A percentile compares a stretch with the other conserved stretches of the same genome.
Evolutionary conservation across 2,888 invertebrate species (phyloP).

Genomic region (Busseola fusca): DNA sequence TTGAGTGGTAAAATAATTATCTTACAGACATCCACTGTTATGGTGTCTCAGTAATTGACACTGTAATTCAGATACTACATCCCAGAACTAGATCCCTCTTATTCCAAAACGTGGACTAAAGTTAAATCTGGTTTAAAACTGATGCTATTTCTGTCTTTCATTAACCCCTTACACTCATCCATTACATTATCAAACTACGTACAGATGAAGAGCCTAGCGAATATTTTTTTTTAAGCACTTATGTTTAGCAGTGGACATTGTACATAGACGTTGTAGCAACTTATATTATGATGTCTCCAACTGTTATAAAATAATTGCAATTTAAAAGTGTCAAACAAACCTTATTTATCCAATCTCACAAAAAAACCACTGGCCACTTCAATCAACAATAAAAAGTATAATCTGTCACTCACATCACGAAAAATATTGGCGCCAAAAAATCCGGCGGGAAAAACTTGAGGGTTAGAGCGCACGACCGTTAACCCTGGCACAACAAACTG

Average conservation of each 20-base stretch:
- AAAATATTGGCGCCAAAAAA: slow-evolving; percentile 58
- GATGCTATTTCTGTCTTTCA: no score
- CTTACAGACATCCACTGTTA: no score
- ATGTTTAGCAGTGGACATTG: not conserved
- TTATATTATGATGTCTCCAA: not conserved
- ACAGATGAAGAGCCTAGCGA: not conserved
- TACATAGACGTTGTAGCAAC: no score
- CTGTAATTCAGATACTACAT: no score
- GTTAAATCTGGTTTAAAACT: no score
- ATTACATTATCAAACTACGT: not conserved
- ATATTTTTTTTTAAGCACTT: not conserved
- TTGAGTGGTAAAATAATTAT: no score
- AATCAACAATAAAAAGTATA: slow-evolving; percentile 17
- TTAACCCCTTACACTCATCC: not conserved
- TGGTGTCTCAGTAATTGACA: no score
- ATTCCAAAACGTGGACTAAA: no score
- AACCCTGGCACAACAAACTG: slow-evolving; percentile 76
- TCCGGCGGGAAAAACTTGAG: slow-evolving; percentile 65
- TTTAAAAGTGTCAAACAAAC: slow-evolving; percentile 38
- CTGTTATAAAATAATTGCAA: not conserved
- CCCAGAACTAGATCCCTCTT: no score
- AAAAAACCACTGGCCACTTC: slow-evolving; percentile 34
- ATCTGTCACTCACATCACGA: slow-evolving; percentile 50
- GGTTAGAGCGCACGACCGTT: slow-evolving; percentile 72
- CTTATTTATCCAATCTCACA: slow-evolving; percentile 37